Percentiles rank a stretch among this genome's conserved stretches.
phyloP scores from a whole-genome alignment of 2,888 invertebrate genomes.

The Apamea crenata region DNA sequence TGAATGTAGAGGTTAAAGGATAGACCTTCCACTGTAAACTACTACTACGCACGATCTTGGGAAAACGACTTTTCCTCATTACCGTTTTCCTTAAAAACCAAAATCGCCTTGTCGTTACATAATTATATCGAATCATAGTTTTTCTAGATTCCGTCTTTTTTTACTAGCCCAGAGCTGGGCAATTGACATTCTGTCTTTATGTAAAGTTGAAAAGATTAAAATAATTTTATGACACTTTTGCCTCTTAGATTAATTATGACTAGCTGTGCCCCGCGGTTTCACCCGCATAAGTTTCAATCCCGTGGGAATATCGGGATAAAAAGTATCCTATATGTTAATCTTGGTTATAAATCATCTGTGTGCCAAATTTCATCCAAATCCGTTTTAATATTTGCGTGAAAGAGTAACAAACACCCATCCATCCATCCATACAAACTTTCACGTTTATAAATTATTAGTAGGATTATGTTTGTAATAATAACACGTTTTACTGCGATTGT shows the following conservation, averaged over 20 bases:
- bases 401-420: background rate
- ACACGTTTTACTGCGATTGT: slow-evolving; percentile 19
- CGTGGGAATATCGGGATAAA: no score
- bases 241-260: background rate
- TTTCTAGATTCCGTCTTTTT: background rate
- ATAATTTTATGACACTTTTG: slow-evolving; percentile 4
- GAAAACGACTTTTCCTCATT: slow-evolving; percentile 46
- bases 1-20: slow-evolving; percentile 28
- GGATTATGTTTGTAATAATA: slow-evolving; percentile 9
- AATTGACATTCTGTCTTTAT: background rate
- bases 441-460: background rate
- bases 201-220: background rate
- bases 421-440: no score
- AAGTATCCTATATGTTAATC: no score
- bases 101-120: slow-evolving; percentile 37
- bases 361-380: no score
- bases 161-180: no score
- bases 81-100: slow-evolving; percentile 48
- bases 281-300: no score
- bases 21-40: slow-evolving; percentile 35
- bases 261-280: no score
- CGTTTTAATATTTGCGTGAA: no score
- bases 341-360: no score
- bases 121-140: slow-evolving; percentile 9
- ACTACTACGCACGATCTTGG: slow-evolving; percentile 45